Conservation (phyloP, 1,140 invertebrate genomes). For the Aphaenogaster ashmeadi region DNA sequence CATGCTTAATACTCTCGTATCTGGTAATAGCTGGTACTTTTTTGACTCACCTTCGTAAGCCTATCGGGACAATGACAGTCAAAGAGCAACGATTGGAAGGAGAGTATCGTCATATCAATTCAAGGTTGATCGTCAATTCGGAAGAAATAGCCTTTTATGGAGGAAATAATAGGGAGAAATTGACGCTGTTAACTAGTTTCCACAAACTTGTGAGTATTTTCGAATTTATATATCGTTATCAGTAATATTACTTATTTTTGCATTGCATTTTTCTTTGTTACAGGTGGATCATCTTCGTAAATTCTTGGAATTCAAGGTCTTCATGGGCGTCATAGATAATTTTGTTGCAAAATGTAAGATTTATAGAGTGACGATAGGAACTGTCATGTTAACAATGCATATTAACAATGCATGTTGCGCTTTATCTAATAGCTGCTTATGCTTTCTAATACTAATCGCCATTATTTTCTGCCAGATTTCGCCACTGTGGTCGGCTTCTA, state of each 20-base stretch:
- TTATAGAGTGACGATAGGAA: background rate
- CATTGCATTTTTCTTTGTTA: conserved; percentile 64
- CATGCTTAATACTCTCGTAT: conserved; percentile 95
- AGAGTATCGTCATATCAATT: conserved; percentile 99
- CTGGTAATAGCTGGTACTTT: conserved; percentile 94
- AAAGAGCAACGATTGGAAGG: conserved; percentile 98
- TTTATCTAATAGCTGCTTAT: background rate
- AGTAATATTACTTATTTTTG: background rate
- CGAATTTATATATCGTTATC: background rate
- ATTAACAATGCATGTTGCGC: background rate
- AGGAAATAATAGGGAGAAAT: conserved; percentile 96
- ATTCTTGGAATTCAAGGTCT: conserved; percentile 96
- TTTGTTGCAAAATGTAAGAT: conserved; percentile 97
- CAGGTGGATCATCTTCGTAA: conserved; percentile 93
- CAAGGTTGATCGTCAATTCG: conserved; percentile 98
- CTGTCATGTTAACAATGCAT: background rate
- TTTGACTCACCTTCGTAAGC: conserved; percentile 93
- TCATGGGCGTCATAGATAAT: conserved; percentile 98
- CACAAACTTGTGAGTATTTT: conserved; percentile 92
- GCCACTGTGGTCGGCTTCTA: conserved; percentile 98
- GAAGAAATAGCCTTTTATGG: conserved; percentile 99
- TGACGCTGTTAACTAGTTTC: conserved; percentile 95
- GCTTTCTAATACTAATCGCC: conserved; percentile 1
- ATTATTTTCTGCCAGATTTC: conserved; percentile 90
- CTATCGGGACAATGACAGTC: conserved; percentile 96